Evolutionary conservation across 2,797 vertebrate genomes (phyloP), one percentile per base, ranked within the genome.

Genomic region (Amniataba percoides): DNA sequence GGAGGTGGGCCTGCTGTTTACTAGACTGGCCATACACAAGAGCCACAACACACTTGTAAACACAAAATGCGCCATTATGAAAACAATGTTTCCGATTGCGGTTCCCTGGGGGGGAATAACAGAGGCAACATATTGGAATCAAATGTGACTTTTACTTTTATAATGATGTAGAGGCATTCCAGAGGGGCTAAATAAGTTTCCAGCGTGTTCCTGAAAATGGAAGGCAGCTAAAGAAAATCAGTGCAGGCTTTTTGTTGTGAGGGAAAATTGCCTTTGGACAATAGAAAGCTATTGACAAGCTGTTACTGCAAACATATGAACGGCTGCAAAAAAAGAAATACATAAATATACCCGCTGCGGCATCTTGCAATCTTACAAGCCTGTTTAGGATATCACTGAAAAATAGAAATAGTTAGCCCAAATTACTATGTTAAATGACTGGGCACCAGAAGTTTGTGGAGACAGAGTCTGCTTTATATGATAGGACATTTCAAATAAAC

Each of bases 1-100:
- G 55, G 77, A 81, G 79, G 74, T 78, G 82, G 80, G 87, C 82
- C 64, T 14, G 63, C 70, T 88, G 79, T 72, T 83, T 71, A 60
- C 83, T 78, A 61, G 62, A 82, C 59, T 48, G 36, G 59, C 63
- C 42, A 16, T 74, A 82, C 51, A 84, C 21, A 70, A 80, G 69
- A 86, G 66, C 82, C 73, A 80, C 87, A 85, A 48, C 74, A 74
- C 78, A 76, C 89, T 89, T 90, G 82, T 90, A 91, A 91, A 93
- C 80, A 88, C 76, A 84, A 89, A 90, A 88, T 75, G 86, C 13
- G 42, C 77, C 75, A 87, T 90, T 81, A 81, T 74, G 69, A 89
- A 87, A 89, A 87, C 83, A 78, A 61, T 77, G 81, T 90, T 92
- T 90, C 87, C 78, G 78, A 88, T 72, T 81, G 87, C n/a, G 43